A percentile compares a stretch with the other conserved stretches of the same genome.
Evolutionary conservation across 2,797 vertebrate genomes (phyloP).

Genomic region (Phaenicophaeus curvirostris): DNA sequence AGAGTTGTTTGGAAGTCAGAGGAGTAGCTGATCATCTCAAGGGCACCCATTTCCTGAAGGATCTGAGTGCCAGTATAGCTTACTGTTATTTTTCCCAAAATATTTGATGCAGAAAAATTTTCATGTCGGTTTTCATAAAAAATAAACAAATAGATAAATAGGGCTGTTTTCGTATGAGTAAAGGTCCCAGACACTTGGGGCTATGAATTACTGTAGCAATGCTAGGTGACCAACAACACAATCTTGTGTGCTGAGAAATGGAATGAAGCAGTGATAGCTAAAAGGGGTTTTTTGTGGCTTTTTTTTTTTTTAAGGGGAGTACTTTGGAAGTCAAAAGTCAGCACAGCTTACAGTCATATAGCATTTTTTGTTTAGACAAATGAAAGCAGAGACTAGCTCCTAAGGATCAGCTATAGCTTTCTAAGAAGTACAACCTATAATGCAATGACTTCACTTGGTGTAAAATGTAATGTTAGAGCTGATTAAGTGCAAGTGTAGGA

Average conservation of each 20-base stretch:
- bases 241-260: not conserved
- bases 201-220: not conserved
- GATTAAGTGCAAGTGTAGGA: not conserved
- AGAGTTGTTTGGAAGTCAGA: slow-evolving; percentile 57
- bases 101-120: slow-evolving; percentile 43
- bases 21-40: slow-evolving; percentile 5
- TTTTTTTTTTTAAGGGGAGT: too few relatives aligned
- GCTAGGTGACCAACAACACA: not conserved
- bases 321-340: not conserved
- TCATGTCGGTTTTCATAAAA: not conserved
- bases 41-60: slow-evolving; percentile 21
- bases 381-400: not conserved
- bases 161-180: not conserved
- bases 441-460: not conserved
- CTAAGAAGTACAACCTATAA: not conserved
- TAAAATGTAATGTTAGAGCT: not conserved
- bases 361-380: not conserved
- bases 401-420: not conserved
- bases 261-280: fast-evolving
- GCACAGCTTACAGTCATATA: not conserved
- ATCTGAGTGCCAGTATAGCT: not conserved
- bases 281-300: not conserved
- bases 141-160: not conserved
- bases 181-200: not conserved
- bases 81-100: slow-evolving; percentile 56